Percentiles rank a stretch among this genome's conserved stretches.
Conservation (phyloP, 2,113 vertebrate genomes). For the Cyrtonyx montezumae region DNA sequence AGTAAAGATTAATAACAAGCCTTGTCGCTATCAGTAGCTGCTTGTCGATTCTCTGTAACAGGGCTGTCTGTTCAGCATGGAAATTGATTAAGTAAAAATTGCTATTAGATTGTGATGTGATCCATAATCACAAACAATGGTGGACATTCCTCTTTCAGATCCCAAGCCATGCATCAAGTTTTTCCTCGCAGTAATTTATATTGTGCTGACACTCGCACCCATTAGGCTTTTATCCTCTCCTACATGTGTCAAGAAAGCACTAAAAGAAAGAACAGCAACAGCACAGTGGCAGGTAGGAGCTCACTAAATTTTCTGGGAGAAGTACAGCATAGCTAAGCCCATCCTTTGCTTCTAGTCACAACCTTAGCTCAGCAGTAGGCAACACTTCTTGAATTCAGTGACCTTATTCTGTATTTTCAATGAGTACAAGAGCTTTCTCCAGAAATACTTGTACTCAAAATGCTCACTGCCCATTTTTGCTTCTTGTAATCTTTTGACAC, state of each 20-base stretch:
- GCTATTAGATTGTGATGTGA: conserved; percentile 95
- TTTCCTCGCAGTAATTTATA: conserved; percentile 85
- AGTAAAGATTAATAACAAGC: conserved; percentile 94
- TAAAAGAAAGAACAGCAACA: conserved; percentile 61
- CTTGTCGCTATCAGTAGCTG: conserved; percentile 91
- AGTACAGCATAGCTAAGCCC: background rate
- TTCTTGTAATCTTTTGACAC: background rate
- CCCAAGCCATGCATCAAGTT: conserved; percentile 87
- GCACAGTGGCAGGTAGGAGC: conserved; percentile 10
- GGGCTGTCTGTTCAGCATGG: conserved; percentile 94
- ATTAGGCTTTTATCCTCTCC: conserved; percentile 78
- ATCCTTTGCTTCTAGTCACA: background rate
- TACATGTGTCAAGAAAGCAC: conserved; percentile 62
- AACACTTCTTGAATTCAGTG: background rate
- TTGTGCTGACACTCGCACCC: conserved; percentile 78
- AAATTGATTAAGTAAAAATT: conserved; percentile 99
- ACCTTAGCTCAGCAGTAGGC: background rate
- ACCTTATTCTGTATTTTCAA: background rate
- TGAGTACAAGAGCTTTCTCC: background rate
- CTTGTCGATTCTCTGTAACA: conserved; percentile 94
- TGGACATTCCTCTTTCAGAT: conserved; percentile 82
- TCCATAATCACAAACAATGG: conserved; percentile 87
- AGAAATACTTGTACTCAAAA: background rate
- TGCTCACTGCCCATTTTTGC: background rate
- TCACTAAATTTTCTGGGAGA: conserved; percentile 18